These are phyloP conservation scores for Perognathus longimembris DNA, from an alignment of 2,113 vertebrate genomes.

Conservation along the genomic window DNA sequence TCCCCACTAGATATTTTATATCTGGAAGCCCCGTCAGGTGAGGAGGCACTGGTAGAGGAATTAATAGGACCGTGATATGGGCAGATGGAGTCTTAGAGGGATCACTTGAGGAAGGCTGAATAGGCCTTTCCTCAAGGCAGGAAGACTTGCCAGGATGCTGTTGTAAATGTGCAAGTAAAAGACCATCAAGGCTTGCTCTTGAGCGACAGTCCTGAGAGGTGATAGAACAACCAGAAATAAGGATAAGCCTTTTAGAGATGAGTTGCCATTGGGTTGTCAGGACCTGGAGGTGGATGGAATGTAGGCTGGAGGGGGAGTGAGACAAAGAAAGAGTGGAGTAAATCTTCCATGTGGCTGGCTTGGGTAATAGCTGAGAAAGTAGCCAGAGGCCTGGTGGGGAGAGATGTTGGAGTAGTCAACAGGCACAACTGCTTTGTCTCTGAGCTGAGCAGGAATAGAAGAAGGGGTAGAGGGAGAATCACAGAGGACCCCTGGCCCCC, in stretches of 20 bases:
- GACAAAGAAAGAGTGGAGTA: background rate
- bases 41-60: background rate
- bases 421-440: background rate
- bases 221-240: background rate
- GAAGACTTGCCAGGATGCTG: background rate
- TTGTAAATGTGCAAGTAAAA: background rate
- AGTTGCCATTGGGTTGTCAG: background rate
- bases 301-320: background rate
- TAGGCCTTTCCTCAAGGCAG: background rate
- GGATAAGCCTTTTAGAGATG: background rate
- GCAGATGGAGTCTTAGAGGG: background rate
- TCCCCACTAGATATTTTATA: background rate
- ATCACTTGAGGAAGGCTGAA: background rate
- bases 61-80: background rate
- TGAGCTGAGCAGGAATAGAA: background rate
- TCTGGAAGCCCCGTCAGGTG: background rate
- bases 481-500: background rate
- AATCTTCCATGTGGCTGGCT: background rate
- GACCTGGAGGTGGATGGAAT: background rate
- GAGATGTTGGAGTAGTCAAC: background rate
- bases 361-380: background rate
- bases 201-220: conserved; percentile 10
- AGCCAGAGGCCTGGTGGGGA: background rate
- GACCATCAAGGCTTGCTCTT: background rate
- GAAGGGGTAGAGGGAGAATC: background rate